Conservation (phyloP, 2,113 vertebrate genomes). For the Thomomys bottae region DNA sequence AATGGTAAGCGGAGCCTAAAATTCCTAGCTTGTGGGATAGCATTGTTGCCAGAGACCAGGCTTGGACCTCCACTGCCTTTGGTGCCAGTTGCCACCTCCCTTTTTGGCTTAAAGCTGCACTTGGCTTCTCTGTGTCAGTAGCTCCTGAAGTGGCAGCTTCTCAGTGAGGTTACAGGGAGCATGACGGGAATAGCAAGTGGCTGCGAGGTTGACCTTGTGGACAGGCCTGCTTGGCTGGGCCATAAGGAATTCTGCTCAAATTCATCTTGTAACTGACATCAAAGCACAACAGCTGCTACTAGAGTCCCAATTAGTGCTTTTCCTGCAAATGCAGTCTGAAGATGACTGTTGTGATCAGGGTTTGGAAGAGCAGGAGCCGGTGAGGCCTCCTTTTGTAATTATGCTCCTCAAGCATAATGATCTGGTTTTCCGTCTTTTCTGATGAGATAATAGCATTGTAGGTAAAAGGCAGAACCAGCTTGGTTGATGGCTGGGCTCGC, state of each 20-base stretch:
- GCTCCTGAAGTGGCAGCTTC: neutral
- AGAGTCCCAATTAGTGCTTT: constrained; percentile 72
- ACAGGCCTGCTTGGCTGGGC: constrained; percentile 17
- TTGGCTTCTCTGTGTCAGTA: neutral
- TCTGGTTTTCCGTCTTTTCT: constrained; percentile 48
- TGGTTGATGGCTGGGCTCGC: neutral
- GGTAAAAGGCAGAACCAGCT: neutral
- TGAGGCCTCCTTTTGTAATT: constrained; percentile 51
- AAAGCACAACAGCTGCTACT: constrained; percentile 68
- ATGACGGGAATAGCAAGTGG: neutral
- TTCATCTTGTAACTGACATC: constrained; percentile 62
- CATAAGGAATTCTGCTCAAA: constrained; percentile 62
- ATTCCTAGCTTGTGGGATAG: neutral
- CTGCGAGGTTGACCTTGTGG: constrained; percentile 35
- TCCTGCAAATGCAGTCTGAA: constrained; percentile 36
- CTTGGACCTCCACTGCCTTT: neutral
- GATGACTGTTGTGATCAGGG: constrained; percentile 47
- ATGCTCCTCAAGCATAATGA: constrained; percentile 38
- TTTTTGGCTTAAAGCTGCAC: neutral
- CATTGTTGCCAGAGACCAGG: neutral
- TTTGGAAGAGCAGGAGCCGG: neutral
- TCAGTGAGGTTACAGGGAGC: neutral
- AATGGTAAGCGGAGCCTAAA: neutral
- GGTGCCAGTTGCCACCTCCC: neutral
- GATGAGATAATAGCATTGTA: constrained; percentile 59